Conservation (phyloP, 2,888 invertebrate species). For the Elgonia sp. region DNA sequence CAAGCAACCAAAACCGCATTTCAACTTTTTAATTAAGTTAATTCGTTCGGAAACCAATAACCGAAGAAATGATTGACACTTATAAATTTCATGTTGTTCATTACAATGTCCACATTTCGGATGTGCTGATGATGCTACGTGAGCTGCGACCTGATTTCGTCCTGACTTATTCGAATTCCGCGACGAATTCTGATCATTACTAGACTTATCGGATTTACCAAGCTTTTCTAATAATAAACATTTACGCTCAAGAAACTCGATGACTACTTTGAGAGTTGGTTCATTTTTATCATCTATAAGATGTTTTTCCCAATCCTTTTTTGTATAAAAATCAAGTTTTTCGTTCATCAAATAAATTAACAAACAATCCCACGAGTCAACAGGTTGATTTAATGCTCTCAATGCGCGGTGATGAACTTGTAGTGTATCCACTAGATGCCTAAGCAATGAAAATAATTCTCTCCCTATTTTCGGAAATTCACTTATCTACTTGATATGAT, state of each 20-base stretch:
- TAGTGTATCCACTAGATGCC: conserved; percentile 70
- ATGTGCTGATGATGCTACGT: too few species aligned
- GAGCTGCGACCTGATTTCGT: too few species aligned
- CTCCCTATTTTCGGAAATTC: too few species aligned
- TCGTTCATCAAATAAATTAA: conserved; percentile 75
- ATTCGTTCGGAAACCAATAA: too few species aligned
- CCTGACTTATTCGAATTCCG: too few species aligned
- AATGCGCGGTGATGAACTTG: conserved; percentile 74
- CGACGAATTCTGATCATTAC: too few species aligned
- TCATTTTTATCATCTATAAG: conserved; percentile 1
- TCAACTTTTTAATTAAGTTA: too few species aligned
- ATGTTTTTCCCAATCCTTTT: conserved; percentile 75
- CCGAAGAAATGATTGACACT: too few species aligned
- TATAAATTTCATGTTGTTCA: too few species aligned
- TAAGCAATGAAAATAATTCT: conserved; percentile 47
- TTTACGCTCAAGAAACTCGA: neutral
- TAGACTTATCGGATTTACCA: conserved; percentile 24
- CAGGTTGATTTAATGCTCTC: conserved; percentile 75
- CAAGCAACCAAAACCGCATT: too few species aligned
- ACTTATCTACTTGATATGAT: too few species aligned
- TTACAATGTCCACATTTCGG: too few species aligned
- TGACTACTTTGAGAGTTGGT: neutral
- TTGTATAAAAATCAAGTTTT: conserved; percentile 77
- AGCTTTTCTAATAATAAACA: conserved; percentile 26
- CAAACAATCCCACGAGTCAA: conserved; percentile 77